phyloP scores from a whole-genome alignment of 2,113 vertebrate genomes.

The Grus americana region DNA sequence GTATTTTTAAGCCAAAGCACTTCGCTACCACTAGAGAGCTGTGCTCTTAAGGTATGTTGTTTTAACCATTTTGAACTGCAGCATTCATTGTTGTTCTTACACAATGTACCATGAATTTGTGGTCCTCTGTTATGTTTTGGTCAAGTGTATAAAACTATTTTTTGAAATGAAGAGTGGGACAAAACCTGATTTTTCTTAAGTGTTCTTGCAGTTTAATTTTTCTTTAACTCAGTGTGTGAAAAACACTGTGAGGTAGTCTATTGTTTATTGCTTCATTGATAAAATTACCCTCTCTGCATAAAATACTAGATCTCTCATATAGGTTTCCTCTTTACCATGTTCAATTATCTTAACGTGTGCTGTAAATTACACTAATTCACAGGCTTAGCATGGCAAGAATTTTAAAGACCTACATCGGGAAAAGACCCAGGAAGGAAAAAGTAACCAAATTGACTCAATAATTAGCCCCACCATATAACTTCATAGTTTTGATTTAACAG shows the following conservation, averaged over 20 bases:
- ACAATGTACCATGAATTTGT: background rate
- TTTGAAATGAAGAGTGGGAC: background rate
- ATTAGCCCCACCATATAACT: conserved; percentile 62
- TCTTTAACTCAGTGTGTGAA: background rate
- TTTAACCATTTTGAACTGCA: background rate
- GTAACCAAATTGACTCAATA: conserved; percentile 25
- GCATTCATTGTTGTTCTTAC: background rate
- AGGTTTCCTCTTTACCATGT: conserved; percentile 24
- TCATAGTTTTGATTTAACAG: conserved; percentile 15
- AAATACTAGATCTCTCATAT: conserved; percentile 17
- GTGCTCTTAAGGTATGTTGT: background rate
- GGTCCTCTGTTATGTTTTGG: background rate
- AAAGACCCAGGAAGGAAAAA: conserved; percentile 28
- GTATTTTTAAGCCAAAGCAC: background rate
- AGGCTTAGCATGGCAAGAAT: conserved; percentile 2
- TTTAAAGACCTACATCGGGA: conserved; percentile 49
- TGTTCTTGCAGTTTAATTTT: background rate
- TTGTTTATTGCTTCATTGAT: background rate
- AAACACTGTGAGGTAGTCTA: background rate
- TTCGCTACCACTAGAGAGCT: background rate
- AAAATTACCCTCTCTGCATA: background rate
- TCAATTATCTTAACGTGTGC: conserved; percentile 24
- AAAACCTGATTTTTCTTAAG: background rate
- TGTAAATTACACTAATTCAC: conserved; percentile 48
- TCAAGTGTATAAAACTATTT: background rate